Evolutionary conservation across 2,888 invertebrate genomes (phyloP).

Genomic region (Prenolepis imparis): DNA sequence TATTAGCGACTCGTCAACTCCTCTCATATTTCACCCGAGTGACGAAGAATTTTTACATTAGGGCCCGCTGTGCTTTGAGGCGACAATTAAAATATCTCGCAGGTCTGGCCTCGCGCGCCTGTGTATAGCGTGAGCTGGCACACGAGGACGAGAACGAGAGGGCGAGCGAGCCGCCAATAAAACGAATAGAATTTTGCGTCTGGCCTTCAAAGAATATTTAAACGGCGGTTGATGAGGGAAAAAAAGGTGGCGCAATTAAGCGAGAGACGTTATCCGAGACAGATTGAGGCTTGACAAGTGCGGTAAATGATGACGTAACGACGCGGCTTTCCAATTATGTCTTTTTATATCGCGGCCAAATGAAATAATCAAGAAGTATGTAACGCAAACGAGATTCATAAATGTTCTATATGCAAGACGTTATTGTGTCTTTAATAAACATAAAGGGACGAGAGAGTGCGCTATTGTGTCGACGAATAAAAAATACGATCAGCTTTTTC

Average conservation of each 20-base stretch:
- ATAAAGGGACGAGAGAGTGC: neutral
- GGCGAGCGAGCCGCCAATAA: constrained; percentile 70
- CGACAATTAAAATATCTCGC: constrained; percentile 84
- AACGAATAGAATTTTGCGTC: constrained; percentile 75
- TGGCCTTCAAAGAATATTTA: constrained; percentile 77
- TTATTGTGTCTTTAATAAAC: neutral
- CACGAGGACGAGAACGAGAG: constrained; percentile 61
- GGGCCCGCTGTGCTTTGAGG: constrained; percentile 78
- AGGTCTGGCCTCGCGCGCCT: constrained; percentile 75
- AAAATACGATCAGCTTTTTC: constrained; percentile 23
- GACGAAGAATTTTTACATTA: constrained; percentile 80
- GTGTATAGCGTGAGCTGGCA: constrained; percentile 74
- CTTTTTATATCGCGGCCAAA: neutral
- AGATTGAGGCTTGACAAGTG: constrained; percentile 41
- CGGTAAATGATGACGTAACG: neutral
- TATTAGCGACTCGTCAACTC: constrained; percentile 78
- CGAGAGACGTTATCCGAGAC: constrained; percentile 49
- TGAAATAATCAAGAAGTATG: constrained; percentile 2
- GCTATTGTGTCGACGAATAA: constrained; percentile 2
- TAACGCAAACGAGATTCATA: neutral
- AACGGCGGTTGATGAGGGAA: constrained; percentile 50
- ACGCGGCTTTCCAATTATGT: constrained; percentile 20
- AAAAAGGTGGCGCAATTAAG: constrained; percentile 67
- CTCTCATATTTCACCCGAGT: constrained; percentile 78
- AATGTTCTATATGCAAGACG: neutral